A percentile compares a stretch with the other conserved stretches of the same genome.
Conservation (phyloP, 2,888 invertebrate genomes). For the Cephonodes hylas region DNA sequence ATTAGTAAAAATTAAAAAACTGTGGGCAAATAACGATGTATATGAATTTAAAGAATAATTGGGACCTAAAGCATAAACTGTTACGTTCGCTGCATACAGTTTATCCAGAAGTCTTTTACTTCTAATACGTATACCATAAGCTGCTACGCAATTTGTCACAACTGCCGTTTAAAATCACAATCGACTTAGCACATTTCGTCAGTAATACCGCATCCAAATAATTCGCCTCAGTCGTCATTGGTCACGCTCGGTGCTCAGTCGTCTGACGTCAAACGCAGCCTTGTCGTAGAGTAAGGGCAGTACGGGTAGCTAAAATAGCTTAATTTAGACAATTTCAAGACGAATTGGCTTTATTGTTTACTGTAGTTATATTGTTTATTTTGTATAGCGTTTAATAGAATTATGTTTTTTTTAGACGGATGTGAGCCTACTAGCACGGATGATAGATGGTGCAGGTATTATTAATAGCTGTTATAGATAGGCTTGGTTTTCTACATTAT, state of each 20-base stretch:
- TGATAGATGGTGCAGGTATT: no score
- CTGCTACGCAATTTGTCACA: not conserved
- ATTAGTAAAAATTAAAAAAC: no score
- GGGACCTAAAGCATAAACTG: no score
- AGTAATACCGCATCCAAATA: constrained; percentile 32
- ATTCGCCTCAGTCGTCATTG: constrained; percentile 14
- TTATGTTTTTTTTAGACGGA: not conserved
- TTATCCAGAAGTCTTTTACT: no score
- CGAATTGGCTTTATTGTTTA: constrained; percentile 2
- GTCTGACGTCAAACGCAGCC: constrained; percentile 52
- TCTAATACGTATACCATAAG: not conserved
- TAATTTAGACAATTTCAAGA: constrained; percentile 42
- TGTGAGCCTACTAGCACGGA: not conserved
- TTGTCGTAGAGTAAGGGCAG: constrained; percentile 41
- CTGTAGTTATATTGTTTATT: not conserved
- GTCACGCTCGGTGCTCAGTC: constrained; percentile 27
- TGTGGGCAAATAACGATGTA: no score
- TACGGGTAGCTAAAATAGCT: constrained; percentile 51
- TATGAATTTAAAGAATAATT: no score
- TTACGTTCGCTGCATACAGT: no score
- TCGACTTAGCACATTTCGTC: not conserved
- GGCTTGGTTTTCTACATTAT: no score
- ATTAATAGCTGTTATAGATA: no score
- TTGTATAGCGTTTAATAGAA: not conserved
- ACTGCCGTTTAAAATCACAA: not conserved